Base-by-base conservation (phyloP, 1,140 invertebrate genomes). In the Dysdera silvatica region DNA sequence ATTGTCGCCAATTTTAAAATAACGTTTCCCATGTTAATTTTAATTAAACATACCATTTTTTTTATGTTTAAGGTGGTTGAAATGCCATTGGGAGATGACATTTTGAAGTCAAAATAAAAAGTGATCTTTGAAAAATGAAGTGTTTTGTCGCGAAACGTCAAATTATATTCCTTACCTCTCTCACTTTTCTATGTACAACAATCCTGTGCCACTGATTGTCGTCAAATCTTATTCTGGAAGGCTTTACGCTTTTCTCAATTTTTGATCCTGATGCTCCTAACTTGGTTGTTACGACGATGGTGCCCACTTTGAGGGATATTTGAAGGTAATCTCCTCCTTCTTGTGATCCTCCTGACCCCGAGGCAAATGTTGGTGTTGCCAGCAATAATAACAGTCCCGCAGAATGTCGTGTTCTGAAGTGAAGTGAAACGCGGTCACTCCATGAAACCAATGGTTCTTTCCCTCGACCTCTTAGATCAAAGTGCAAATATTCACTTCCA, bases 201-300 rank as follows among this genome's bases (percentile, higher is more conserved):
- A 98, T 85, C 74, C 90, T 90, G 76, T 98, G 95, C 94, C 94
- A 98, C 73, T 94, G 88, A 78, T 96, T 93, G 78, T 98, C 95
- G 74, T 98, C 93, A 75, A 96, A 96, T 26, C 93, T 82, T 5
- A 91, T 82, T 74, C 84, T 86, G 31, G 86, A 82, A 0, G 91
- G 89, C 70, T 91, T 88, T 61, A 95, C 88, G 70, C 89, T 85
- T 79, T 89, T 85, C 76, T 95, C 89, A 12, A 67, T 31, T 69
- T 92, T 84, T 69, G 88, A 87, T 0, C 91, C 92, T 69, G 90
- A 91, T n/a, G n/a, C n/a, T 2, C 91, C 89, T 20, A 98, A 77
- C 7, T 91, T 91, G 82, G 95, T 91, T 7, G 87, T 87, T 10
- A 96, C 81, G n/a, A 87, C 86, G 1, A 95, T 83, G 2, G 88